A percentile compares a stretch with the other conserved stretches of the same genome.
These are phyloP conservation scores for Taenioides sp. DNA, from an alignment of 2,797 vertebrate genomes.

Conservation along the genomic window DNA sequence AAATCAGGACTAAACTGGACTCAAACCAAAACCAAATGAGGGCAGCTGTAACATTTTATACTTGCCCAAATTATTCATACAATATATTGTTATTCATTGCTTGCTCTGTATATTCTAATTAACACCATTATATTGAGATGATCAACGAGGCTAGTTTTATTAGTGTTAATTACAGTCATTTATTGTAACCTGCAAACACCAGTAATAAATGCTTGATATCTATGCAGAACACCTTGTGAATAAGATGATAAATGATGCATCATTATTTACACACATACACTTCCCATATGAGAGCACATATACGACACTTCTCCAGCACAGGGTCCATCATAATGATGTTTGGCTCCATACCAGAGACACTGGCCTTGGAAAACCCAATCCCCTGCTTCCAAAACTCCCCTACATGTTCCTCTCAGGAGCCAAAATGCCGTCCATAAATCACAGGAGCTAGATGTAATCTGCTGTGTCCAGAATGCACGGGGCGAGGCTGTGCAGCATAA, in stretches of 20 bases:
- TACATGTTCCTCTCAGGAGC: slow-evolving; percentile 71
- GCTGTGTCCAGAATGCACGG: slow-evolving; percentile 90
- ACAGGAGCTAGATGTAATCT: slow-evolving; percentile 96
- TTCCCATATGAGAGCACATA: slow-evolving; percentile 49
- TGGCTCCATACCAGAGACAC: slow-evolving; percentile 46
- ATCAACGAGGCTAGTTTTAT: neutral
- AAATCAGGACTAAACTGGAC: too few relatives aligned
- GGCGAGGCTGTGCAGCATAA: slow-evolving; percentile 90
- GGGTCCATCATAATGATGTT: slow-evolving; percentile 66
- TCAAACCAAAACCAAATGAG: too few relatives aligned
- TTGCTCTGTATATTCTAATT: neutral
- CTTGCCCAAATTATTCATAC: neutral
- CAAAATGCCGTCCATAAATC: slow-evolving; percentile 96
- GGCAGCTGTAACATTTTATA: neutral
- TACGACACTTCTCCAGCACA: slow-evolving; percentile 52
- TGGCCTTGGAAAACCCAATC: slow-evolving; percentile 58
- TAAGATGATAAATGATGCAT: slow-evolving; percentile 56
- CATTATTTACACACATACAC: slow-evolving; percentile 53
- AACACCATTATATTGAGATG: neutral
- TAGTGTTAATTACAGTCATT: neutral
- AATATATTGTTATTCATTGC: neutral
- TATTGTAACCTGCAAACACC: slow-evolving; percentile 14
- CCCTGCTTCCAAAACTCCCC: slow-evolving; percentile 52
- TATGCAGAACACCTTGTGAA: slow-evolving; percentile 60
- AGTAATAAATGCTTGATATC: slow-evolving; percentile 44